phyloP scores from a whole-genome alignment of 2,888 invertebrate species.

The Pterostichus niger region DNA sequence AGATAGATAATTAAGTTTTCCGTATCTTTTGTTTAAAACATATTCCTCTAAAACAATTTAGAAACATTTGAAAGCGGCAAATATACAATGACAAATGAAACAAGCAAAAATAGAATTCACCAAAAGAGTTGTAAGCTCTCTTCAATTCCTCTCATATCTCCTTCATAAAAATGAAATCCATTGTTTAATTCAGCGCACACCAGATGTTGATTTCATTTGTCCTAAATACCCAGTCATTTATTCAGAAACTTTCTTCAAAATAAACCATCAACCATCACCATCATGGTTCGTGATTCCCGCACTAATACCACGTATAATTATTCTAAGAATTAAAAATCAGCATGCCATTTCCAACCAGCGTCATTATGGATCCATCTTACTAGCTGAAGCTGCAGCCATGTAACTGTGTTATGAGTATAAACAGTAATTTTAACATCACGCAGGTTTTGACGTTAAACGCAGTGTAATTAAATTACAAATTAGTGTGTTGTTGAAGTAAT shows the following conservation, averaged over 20 bases:
- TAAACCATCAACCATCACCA: constrained; percentile 26
- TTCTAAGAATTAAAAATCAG: constrained; percentile 36
- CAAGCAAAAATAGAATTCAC: too few relatives aligned
- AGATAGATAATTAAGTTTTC: too few relatives aligned
- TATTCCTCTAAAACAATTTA: background rate
- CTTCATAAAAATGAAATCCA: constrained; percentile 19
- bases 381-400: too few relatives aligned
- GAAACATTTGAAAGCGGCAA: too few relatives aligned
- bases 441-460: constrained; percentile 26
- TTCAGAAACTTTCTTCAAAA: constrained; percentile 34
- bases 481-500: constrained; percentile 22
- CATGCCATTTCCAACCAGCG: background rate
- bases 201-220: constrained; percentile 51
- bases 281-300: constrained; percentile 25
- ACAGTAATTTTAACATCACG: background rate
- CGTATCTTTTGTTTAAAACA: too few relatives aligned
- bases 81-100: too few relatives aligned
- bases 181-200: constrained; percentile 5
- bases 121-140: too few relatives aligned
- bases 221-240: constrained; percentile 35
- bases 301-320: constrained; percentile 20
- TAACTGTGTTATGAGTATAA: background rate
- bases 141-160: too few relatives aligned
- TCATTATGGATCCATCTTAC: background rate
- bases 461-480: constrained; percentile 35